phyloP scores from a whole-genome alignment of 2,113 vertebrate genomes.

The Terrapene triunguis region DNA sequence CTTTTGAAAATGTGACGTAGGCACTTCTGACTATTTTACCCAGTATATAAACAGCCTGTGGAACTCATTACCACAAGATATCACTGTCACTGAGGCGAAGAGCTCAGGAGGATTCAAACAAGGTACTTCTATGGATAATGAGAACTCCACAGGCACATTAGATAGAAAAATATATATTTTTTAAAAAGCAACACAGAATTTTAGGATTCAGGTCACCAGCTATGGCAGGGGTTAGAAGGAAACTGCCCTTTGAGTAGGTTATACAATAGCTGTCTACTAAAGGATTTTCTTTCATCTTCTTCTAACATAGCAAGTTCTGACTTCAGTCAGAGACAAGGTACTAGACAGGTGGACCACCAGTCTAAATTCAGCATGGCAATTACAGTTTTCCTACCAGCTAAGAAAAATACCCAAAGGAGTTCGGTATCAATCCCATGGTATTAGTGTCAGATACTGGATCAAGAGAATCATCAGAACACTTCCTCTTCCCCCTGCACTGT shows the following conservation, averaged over 20 bases:
- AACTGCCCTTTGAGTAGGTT: not conserved
- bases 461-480: not conserved
- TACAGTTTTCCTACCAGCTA: not conserved
- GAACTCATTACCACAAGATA: not conserved
- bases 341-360: not conserved
- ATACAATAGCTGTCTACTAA: not conserved
- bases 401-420: not conserved
- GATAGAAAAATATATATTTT: not conserved
- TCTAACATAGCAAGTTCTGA: not conserved
- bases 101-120: not conserved
- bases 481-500: not conserved
- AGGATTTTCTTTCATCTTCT: not conserved
- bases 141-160: not conserved
- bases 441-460: not conserved
- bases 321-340: not conserved
- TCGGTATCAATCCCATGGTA: not conserved
- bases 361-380: not conserved
- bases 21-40: not conserved
- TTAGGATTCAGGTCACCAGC: not conserved
- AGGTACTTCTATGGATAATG: not conserved
- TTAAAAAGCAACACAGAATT: not conserved
- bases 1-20: not conserved
- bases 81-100: not conserved
- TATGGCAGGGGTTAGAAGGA: not conserved
- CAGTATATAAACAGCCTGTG: not conserved